phyloP scores from a whole-genome alignment of 2,888 invertebrate genomes.

The Colostygia pectinataria region DNA sequence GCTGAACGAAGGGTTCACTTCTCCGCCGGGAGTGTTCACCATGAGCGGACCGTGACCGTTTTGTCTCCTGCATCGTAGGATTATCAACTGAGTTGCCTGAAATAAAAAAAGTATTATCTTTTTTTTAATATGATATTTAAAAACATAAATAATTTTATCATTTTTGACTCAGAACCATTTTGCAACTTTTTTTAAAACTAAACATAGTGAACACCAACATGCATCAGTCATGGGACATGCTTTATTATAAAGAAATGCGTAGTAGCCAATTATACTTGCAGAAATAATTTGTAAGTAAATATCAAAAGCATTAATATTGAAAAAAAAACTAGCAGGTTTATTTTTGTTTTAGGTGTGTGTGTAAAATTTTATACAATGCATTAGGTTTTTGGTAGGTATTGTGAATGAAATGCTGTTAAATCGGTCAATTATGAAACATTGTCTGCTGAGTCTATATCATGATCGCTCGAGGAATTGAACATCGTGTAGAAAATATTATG shows the following conservation, averaged over 20 bases:
- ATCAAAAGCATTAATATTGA: neutral
- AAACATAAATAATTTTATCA: neutral
- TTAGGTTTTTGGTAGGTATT: neutral
- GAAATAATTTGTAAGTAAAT: too few relatives aligned
- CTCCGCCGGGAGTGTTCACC: conserved; percentile 75
- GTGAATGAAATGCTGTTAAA: conserved; percentile 8
- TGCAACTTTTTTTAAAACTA: conserved; percentile 13
- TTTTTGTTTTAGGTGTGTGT: too few relatives aligned
- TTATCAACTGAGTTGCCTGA: conserved; percentile 84
- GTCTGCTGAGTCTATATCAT: neutral
- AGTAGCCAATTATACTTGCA: conserved; percentile 6
- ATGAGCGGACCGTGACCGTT: conserved; percentile 67
- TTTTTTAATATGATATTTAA: neutral
- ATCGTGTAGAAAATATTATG: too few relatives aligned
- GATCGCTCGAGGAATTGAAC: too few relatives aligned
- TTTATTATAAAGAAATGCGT: conserved; percentile 1
- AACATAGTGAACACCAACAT: conserved; percentile 33
- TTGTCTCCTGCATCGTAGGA: conserved; percentile 65
- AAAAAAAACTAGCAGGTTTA: neutral
- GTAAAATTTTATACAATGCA: too few relatives aligned
- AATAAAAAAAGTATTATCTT: conserved; percentile 37
- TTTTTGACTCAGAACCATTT: conserved; percentile 35
- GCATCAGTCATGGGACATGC: conserved; percentile 31
- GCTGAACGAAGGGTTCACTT: conserved; percentile 69
- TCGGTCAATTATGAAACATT: neutral